phyloP scores from a whole-genome alignment of 2,113 vertebrate species.

The Rhabdomys dilectus region DNA sequence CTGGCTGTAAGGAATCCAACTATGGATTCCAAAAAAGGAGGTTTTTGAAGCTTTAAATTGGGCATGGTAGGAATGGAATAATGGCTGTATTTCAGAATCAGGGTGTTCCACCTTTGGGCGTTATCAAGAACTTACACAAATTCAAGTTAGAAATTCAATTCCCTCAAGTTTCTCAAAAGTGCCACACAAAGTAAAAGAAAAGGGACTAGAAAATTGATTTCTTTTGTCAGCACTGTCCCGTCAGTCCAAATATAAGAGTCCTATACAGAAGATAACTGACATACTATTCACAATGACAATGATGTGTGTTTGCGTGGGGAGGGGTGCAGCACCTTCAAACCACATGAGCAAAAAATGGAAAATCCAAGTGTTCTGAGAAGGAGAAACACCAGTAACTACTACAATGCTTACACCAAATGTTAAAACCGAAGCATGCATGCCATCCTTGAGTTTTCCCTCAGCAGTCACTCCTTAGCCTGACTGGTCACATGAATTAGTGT shows the following conservation, averaged over 20 bases:
- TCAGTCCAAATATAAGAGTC: slow-evolving; percentile 55
- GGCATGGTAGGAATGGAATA: slow-evolving; percentile 51
- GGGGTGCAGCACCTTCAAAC: slow-evolving; percentile 7
- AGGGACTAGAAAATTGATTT: neutral
- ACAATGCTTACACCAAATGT: slow-evolving; percentile 52
- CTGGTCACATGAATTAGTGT: slow-evolving; percentile 61
- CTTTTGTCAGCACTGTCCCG: slow-evolving; percentile 30
- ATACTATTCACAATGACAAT: slow-evolving; percentile 49
- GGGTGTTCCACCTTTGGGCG: slow-evolving; percentile 16
- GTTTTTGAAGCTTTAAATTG: slow-evolving; percentile 12
- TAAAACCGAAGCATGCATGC: slow-evolving; percentile 55
- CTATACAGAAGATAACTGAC: slow-evolving; percentile 43
- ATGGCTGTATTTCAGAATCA: slow-evolving; percentile 46
- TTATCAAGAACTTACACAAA: slow-evolving; percentile 32
- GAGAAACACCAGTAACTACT: slow-evolving; percentile 1
- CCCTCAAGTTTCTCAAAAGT: slow-evolving; percentile 47
- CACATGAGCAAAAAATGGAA: slow-evolving; percentile 57
- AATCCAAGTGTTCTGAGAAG: slow-evolving; percentile 56
- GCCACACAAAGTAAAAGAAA: slow-evolving; percentile 55
- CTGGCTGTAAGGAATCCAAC: slow-evolving; percentile 25
- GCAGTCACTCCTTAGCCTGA: slow-evolving; percentile 39
- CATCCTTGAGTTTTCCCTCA: slow-evolving; percentile 39
- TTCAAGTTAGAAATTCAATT: slow-evolving; percentile 68
- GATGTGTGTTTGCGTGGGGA: neutral
- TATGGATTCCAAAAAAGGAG: slow-evolving; percentile 30